These are phyloP conservation scores for Aspidapion aeneum DNA, from an alignment of 2,888 invertebrate genomes.

Conservation along the genomic window DNA sequence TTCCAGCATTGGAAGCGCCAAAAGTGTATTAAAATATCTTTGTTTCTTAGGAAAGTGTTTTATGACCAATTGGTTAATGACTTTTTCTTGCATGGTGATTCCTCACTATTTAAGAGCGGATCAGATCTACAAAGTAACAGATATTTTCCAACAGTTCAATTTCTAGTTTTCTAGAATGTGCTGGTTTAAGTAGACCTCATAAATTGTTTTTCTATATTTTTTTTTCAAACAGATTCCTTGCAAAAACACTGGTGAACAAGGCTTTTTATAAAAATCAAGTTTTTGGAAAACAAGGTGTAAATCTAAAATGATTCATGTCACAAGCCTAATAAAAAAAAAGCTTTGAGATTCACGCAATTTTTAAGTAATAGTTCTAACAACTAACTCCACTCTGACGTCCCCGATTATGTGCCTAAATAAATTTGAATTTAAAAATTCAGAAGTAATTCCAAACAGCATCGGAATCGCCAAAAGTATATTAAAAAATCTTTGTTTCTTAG, in stretches of 20 bases:
- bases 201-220: slow-evolving; percentile 46
- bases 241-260: slow-evolving; percentile 58
- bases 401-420: slow-evolving; percentile 47
- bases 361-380: slow-evolving; percentile 47
- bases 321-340: no score
- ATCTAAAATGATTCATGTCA: no score
- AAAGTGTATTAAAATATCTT: slow-evolving; percentile 36
- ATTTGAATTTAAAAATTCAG: slow-evolving; percentile 36
- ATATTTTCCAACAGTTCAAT: slow-evolving; percentile 41
- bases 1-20: slow-evolving; percentile 38
- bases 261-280: slow-evolving; percentile 54
- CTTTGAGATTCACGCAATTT: no score
- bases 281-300: no score
- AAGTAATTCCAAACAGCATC: slow-evolving; percentile 38
- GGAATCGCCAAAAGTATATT: slow-evolving; percentile 38
- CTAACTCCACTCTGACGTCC: slow-evolving; percentile 44
- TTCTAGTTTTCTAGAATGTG: slow-evolving; percentile 38
- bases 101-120: slow-evolving; percentile 35
- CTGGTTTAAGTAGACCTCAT: slow-evolving; percentile 35
- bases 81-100: slow-evolving; percentile 31
- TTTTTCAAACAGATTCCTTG: slow-evolving; percentile 56
- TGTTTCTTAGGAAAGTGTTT: slow-evolving; percentile 30
- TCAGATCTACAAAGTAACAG: slow-evolving; percentile 40
- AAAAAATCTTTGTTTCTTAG: slow-evolving; percentile 33
- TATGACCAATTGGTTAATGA: slow-evolving; percentile 30